phyloP scores from a whole-genome alignment of 2,113 vertebrate species.

The Octodon degus region DNA sequence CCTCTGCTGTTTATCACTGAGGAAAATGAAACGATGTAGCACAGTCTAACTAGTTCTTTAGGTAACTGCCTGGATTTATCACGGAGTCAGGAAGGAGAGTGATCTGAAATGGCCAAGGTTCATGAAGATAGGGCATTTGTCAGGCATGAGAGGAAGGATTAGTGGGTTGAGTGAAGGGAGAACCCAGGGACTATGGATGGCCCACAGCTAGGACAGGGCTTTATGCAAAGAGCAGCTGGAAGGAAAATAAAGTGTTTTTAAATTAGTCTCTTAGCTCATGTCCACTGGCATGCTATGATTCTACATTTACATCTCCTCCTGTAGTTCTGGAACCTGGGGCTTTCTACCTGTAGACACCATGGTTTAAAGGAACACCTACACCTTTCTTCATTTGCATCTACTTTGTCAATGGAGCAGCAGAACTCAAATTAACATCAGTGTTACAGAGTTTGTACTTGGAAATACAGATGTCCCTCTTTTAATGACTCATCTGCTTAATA shows the following conservation, averaged over 20 bases:
- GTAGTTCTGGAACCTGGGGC: background rate
- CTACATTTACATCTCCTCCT: background rate
- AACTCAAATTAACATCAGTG: background rate
- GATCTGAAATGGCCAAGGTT: background rate
- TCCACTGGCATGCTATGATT: background rate
- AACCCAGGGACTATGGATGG: background rate
- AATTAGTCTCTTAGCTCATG: background rate
- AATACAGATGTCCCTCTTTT: background rate
- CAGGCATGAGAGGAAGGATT: background rate
- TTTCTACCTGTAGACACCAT: background rate
- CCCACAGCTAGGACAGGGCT: background rate
- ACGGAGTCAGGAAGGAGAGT: background rate
- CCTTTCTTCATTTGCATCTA: background rate
- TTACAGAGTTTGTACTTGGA: background rate
- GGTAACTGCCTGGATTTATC: background rate
- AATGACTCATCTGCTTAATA: background rate
- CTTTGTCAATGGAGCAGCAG: constrained; percentile 4
- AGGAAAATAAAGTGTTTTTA: background rate
- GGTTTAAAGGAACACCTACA: background rate
- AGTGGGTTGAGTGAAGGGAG: background rate
- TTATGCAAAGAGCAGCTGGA: background rate
- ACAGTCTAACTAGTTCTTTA: background rate
- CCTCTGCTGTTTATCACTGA: background rate
- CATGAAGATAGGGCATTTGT: background rate
- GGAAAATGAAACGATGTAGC: constrained; percentile 14